These are phyloP conservation scores for Guaruba guarouba DNA, from an alignment of 2,113 vertebrate genomes.

Conservation along the genomic window DNA sequence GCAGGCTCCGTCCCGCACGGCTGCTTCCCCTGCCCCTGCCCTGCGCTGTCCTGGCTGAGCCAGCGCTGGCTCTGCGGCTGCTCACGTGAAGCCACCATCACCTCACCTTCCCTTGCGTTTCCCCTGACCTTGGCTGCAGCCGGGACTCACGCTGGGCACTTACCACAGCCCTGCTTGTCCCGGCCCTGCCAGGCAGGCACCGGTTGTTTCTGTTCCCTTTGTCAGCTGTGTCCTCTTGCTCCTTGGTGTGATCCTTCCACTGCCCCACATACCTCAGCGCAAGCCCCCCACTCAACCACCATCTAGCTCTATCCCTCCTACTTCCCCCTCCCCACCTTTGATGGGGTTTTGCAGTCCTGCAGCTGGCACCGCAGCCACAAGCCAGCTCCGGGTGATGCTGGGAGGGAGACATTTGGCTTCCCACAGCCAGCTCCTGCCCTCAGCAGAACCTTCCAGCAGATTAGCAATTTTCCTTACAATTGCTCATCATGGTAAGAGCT, in stretches of 20 bases:
- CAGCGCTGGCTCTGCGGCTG: neutral
- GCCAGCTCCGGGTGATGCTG: neutral
- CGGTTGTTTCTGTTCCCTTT: neutral
- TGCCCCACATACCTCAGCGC: rapidly evolving
- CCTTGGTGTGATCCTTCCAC: neutral
- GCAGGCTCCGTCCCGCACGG: neutral
- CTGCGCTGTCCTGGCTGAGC: neutral
- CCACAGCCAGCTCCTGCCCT: neutral
- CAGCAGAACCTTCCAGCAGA: constrained; percentile 43
- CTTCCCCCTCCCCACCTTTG: neutral
- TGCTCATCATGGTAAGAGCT: constrained; percentile 35
- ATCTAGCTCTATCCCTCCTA: neutral
- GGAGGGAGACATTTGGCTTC: neutral
- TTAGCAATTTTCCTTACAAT: constrained; percentile 41
- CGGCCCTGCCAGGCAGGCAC: neutral
- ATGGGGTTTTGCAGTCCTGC: neutral
- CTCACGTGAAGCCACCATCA: neutral
- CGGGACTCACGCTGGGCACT: neutral
- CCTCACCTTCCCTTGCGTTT: neutral
- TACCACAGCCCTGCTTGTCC: neutral
- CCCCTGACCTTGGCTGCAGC: constrained; percentile 22
- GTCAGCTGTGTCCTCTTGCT: rapidly evolving
- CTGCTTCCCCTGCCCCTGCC: neutral
- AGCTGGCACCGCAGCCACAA: rapidly evolving
- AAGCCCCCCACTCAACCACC: rapidly evolving